Evolutionary conservation across 1,140 invertebrate species (phyloP).

Genomic region (Drosophila nikananu): DNA sequence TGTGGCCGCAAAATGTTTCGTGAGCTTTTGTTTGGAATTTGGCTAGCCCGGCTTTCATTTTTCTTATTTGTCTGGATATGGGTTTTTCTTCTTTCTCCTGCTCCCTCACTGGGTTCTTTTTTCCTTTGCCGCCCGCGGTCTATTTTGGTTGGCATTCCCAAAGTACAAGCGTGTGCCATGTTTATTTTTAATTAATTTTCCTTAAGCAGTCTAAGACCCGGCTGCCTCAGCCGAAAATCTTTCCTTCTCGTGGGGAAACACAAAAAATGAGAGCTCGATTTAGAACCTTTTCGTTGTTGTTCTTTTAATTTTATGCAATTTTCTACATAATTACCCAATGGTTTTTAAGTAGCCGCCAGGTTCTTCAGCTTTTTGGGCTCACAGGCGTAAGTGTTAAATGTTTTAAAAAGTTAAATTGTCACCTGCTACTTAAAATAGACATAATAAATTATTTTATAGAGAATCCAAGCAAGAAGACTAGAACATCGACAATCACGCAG

Average conservation of each 20-base stretch:
- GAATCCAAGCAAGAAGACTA: too few species aligned
- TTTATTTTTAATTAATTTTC: slow-evolving; percentile 84
- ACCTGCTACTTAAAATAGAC: too few species aligned
- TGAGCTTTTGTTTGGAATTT: slow-evolving; percentile 80
- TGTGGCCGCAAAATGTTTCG: slow-evolving; percentile 79
- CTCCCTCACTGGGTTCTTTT: slow-evolving; percentile 10
- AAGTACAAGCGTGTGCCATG: slow-evolving; percentile 81
- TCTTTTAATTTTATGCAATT: slow-evolving; percentile 80
- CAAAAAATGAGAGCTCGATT: slow-evolving; percentile 19
- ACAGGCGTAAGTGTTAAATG: slow-evolving; percentile 67
- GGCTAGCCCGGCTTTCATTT: slow-evolving; percentile 72
- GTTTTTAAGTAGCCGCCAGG: slow-evolving; percentile 40
- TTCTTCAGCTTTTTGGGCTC: slow-evolving; percentile 46
- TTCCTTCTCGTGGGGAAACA: slow-evolving; percentile 1
- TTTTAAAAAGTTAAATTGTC: too few species aligned
- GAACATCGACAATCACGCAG: too few species aligned
- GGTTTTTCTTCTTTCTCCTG: slow-evolving; percentile 37
- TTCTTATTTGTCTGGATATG: slow-evolving; percentile 75
- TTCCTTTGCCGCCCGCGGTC: slow-evolving; percentile 57
- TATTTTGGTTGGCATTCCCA: slow-evolving; percentile 78
- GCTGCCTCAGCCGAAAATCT: slow-evolving; percentile 31
- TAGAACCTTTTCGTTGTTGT: slow-evolving; percentile 15
- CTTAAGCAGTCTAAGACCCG: slow-evolving; percentile 75
- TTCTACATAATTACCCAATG: slow-evolving; percentile 78
- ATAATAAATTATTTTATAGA: too few species aligned